Percentiles rank a stretch among this genome's conserved stretches.
Conservation (phyloP, 2,888 invertebrate species). For the Yponomeuta malinellus region DNA sequence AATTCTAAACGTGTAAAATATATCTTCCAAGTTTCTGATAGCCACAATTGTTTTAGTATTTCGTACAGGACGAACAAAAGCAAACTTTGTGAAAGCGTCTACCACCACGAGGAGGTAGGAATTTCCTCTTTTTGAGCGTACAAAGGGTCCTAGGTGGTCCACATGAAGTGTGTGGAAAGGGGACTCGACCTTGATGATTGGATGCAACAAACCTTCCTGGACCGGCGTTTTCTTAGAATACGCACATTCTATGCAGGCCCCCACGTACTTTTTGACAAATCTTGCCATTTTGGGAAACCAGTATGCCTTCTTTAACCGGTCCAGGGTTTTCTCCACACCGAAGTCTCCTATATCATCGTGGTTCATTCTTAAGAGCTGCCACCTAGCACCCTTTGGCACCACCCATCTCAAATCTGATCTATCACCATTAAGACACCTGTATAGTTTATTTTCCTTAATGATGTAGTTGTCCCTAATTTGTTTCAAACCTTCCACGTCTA, state of each 20-base stretch:
- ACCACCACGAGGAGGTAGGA: constrained; percentile 11
- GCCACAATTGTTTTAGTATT: constrained; percentile 20
- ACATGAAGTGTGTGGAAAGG: constrained; percentile 17
- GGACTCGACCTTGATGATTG: constrained; percentile 16
- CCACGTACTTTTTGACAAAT: not conserved
- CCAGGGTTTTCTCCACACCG: constrained; percentile 19
- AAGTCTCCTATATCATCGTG: constrained; percentile 38
- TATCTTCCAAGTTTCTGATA: constrained; percentile 18
- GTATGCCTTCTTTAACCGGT: constrained; percentile 8
- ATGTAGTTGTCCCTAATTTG: constrained; percentile 23
- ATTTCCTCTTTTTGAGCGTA: constrained; percentile 13
- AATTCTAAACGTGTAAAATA: constrained; percentile 20
- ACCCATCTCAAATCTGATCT: constrained; percentile 27
- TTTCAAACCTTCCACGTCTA: constrained; percentile 19
- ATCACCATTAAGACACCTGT: constrained; percentile 14
- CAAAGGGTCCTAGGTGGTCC: constrained; percentile 18
- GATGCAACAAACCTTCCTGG: constrained; percentile 32
- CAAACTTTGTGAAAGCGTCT: constrained; percentile 16
- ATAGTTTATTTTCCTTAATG: constrained; percentile 7
- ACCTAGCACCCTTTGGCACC: constrained; percentile 31
- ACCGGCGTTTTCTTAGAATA: constrained; percentile 31
- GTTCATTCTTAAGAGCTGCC: constrained; percentile 34
- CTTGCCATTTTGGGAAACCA: constrained; percentile 18
- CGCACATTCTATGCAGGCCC: constrained; percentile 17
- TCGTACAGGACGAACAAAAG: constrained; percentile 15